Conservation (phyloP, 2,888 invertebrate genomes). For the Balanococcus diminutus region DNA sequence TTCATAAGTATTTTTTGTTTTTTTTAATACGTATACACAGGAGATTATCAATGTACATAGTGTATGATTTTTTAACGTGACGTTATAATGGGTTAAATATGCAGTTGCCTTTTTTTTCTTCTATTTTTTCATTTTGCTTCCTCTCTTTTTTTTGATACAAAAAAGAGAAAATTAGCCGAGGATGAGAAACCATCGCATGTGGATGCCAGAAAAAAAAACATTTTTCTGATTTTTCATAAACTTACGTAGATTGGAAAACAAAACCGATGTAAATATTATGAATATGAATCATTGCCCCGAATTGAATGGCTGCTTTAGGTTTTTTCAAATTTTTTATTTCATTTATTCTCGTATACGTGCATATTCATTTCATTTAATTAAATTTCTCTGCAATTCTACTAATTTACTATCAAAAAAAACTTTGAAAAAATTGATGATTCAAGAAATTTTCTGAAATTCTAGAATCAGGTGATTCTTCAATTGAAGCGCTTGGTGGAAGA, state of each 20-base stretch:
- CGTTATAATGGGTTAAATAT: neutral
- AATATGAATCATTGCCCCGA: neutral
- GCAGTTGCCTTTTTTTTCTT: neutral
- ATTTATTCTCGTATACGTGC: too few species aligned
- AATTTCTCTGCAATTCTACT: too few species aligned
- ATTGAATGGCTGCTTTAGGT: neutral
- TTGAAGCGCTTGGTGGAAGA: too few species aligned
- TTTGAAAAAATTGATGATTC: too few species aligned
- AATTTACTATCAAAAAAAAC: too few species aligned
- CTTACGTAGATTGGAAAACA: constrained; percentile 87
- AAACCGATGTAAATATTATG: constrained; percentile 68
- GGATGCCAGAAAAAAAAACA: constrained; percentile 96
- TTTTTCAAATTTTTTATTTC: too few species aligned
- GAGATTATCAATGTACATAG: neutral
- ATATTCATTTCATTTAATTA: too few species aligned
- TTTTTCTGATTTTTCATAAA: too few species aligned
- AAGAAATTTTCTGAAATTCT: too few species aligned
- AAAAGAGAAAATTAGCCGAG: constrained; percentile 86
- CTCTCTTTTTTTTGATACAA: constrained; percentile 65
- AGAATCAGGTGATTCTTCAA: too few species aligned
- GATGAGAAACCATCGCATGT: constrained; percentile 98
- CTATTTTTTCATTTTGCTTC: neutral
- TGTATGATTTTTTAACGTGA: neutral
- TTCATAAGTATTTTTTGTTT: neutral
- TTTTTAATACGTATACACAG: neutral